Evolutionary conservation across 2,797 vertebrate species (phyloP), one percentile per base, ranked within the genome.

Genomic region (Eulemur coronatus): DNA sequence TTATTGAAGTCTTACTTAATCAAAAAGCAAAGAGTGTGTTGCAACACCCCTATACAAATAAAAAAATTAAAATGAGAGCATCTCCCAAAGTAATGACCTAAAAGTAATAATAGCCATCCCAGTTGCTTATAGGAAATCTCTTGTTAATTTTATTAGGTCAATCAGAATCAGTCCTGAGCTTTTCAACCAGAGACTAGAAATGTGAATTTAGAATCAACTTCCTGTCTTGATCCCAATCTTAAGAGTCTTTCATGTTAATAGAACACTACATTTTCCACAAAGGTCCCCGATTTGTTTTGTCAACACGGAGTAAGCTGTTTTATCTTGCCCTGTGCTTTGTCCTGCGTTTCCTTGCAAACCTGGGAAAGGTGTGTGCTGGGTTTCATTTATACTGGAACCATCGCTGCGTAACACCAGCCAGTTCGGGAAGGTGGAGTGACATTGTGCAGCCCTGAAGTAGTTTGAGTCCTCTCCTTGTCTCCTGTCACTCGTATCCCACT

Each of bases 141-240:
- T 93, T 84, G 28, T 81, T 41, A 18, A 28, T 55, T 89, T 96
- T 97, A 86, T 89, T 91, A 55, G 89, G 93, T 89, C 96, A 89
- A 30, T 79, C 48, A 69, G 48, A 96, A 70, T 65, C 50, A 52
- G 61, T 69, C 65, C 89, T 73, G 50, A 73, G 61, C 38, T 52
- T 87, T 91, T 79, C 46, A 33, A 24, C 33, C 41, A 52, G 73
- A 95, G 61, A 69, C 93, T 30, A 43, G 70, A 84, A 55, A 43
- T 38, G 30, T 76, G 91, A 70, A 52, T 76, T 80, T 63, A 38
- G 75, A 80, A 65, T 38, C 6, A 7, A 9, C 79, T 67, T 89
- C 33, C 11, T n/a, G 38, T 46, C 79, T 50, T 43, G 18, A 63
- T 41, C 46, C 13, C 18, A 17, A 10, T 48, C 84, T 48, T 52